Percentiles rank a stretch among this genome's conserved stretches.
phyloP scores from a whole-genome alignment of 2,888 invertebrate species.

The Lingula anatina region DNA sequence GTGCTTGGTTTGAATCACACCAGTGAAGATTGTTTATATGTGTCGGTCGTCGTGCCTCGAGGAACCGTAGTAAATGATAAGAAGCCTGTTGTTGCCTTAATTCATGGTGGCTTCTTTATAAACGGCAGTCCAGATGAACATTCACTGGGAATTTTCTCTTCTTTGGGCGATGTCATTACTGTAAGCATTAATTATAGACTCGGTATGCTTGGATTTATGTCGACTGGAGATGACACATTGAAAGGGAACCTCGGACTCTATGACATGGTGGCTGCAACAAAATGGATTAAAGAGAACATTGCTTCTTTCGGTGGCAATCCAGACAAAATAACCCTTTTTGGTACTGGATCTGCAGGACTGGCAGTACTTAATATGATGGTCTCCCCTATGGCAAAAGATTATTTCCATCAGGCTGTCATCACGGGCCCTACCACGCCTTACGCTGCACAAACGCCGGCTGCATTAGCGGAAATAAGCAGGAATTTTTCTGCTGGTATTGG shows the following conservation, averaged over 20 bases:
- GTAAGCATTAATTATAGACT: conserved; percentile 2
- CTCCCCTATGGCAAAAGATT: not conserved
- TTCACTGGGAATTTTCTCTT: not conserved
- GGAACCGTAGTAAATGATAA: not conserved
- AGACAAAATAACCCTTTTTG: not conserved
- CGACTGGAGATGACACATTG: not conserved
- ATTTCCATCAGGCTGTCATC: not conserved
- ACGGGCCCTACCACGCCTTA: not conserved
- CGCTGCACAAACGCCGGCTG: no score
- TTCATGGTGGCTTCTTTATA: not conserved
- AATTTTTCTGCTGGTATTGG: not conserved
- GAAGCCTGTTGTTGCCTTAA: not conserved
- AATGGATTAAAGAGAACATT: conserved; percentile 2
- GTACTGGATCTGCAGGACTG: conserved; percentile 1
- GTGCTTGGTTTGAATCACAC: conserved; percentile 95
- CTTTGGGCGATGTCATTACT: not conserved
- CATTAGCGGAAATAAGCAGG: no score
- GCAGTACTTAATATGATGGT: not conserved
- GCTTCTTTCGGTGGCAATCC: not conserved
- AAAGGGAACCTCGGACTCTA: conserved; percentile 2
- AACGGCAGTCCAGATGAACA: not conserved
- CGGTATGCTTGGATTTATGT: not conserved
- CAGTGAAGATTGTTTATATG: conserved; percentile 91
- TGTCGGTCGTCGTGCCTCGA: conserved; percentile 87
- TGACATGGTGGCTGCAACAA: not conserved